Conservation (phyloP, 2,113 vertebrate genomes). For the Oncorhynchus clarkii region DNA sequence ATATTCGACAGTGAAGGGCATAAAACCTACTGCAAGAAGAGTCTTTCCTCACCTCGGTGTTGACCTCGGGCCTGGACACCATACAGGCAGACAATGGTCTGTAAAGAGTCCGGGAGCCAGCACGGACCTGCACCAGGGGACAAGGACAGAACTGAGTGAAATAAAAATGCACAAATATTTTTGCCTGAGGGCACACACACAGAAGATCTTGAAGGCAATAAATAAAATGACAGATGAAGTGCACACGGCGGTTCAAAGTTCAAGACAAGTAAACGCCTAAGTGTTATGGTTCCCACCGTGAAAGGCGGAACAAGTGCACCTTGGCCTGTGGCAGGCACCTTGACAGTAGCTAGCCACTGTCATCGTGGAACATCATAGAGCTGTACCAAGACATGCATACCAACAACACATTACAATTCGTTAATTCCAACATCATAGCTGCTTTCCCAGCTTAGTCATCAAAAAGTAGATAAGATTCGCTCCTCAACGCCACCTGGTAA, state of each 20-base stretch:
- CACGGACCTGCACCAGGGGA: slow-evolving; percentile 82
- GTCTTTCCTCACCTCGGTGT: slow-evolving; percentile 82
- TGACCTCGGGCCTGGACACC: slow-evolving; percentile 87
- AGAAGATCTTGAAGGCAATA: background rate
- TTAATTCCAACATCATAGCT: too few relatives aligned
- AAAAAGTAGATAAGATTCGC: too few relatives aligned
- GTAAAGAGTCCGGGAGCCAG: slow-evolving; percentile 89
- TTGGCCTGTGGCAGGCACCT: slow-evolving; percentile 18
- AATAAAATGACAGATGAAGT: background rate
- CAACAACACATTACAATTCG: background rate
- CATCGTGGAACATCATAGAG: background rate
- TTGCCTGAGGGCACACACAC: slow-evolving; percentile 12
- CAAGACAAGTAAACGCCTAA: background rate
- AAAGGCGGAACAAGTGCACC: background rate
- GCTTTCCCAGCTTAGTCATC: too few relatives aligned
- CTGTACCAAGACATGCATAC: background rate
- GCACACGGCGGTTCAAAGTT: background rate
- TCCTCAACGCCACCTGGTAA: background rate
- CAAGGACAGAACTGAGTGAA: background rate
- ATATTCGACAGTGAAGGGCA: background rate
- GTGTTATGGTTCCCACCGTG: background rate
- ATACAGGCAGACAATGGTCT: slow-evolving; percentile 93
- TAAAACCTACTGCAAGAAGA: background rate
- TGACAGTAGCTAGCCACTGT: slow-evolving; percentile 4
- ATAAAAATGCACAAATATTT: background rate